Percentiles rank a stretch among this genome's conserved stretches.
Conservation (phyloP, 2,797 vertebrate genomes). For the Calcarius lapponicus region DNA sequence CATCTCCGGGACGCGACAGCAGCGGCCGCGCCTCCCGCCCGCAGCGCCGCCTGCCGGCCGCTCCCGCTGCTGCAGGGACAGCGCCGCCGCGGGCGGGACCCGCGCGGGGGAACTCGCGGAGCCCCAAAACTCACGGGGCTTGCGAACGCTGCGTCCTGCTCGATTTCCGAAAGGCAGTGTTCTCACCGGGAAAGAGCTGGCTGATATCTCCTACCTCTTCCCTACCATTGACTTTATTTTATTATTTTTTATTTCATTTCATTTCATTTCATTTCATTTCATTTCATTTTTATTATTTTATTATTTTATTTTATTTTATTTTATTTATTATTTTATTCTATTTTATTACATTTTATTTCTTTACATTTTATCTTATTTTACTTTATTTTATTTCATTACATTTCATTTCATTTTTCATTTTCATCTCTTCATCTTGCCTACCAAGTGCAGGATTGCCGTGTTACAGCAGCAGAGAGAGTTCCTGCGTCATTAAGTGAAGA, state of each 20-base stretch:
- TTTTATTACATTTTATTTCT: not conserved
- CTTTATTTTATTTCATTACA: not conserved
- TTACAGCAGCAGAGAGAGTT: not conserved
- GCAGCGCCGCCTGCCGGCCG: not conserved
- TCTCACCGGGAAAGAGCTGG: not conserved
- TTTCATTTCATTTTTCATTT: not conserved
- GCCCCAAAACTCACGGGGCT: rapidly evolving
- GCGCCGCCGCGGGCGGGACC: rapidly evolving
- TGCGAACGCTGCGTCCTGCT: rapidly evolving
- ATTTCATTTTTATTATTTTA: not conserved
- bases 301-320: not conserved
- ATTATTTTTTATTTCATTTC: not conserved
- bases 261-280: not conserved
- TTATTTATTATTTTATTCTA: not conserved
- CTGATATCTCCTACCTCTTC: not conserved
- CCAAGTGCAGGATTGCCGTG: rapidly evolving
- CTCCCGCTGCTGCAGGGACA: rapidly evolving
- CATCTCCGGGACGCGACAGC: rapidly evolving
- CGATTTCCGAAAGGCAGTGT: not conserved
- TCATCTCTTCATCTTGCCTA: not conserved
- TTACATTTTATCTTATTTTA: not conserved
- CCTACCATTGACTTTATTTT: rapidly evolving
- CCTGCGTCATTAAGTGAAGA: no score
- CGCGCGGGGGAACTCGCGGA: rapidly evolving
- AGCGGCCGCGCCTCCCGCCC: rapidly evolving